Percentiles rank a stretch among this genome's conserved stretches.
Evolutionary conservation across 1,140 invertebrate species (phyloP).

Genomic region (Brachionus manjavacas): DNA sequence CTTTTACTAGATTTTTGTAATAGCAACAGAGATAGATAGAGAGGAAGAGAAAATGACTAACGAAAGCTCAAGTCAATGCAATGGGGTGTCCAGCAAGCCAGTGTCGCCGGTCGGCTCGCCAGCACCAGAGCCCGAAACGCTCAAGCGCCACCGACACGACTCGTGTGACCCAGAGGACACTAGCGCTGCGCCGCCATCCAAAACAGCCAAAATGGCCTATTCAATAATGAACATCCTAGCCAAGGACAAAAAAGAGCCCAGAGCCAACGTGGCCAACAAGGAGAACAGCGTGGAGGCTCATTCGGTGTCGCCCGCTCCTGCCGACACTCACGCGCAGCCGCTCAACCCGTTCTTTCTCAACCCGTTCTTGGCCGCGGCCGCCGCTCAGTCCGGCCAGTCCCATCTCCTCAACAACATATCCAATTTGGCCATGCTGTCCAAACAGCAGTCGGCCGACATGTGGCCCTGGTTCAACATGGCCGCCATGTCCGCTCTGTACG

Average conservation of each 20-base stretch:
- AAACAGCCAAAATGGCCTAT: conserved; percentile 1
- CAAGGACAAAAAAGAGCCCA: background rate
- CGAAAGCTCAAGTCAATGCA: background rate
- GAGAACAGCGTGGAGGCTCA: background rate
- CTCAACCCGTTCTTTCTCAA: background rate
- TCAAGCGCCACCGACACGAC: background rate
- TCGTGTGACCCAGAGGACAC: background rate
- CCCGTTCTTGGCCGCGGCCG: conserved; percentile 5
- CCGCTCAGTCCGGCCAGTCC: background rate
- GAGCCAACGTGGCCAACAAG: background rate
- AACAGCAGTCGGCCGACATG: background rate
- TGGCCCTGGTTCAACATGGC: conserved; percentile 38
- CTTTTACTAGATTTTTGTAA: background rate
- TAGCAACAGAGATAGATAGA: background rate
- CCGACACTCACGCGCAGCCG: background rate
- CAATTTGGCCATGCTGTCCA: background rate
- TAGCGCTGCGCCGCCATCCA: background rate
- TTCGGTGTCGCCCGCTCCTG: background rate
- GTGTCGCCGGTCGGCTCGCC: background rate
- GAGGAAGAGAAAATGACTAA: background rate
- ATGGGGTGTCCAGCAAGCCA: background rate
- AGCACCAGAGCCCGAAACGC: background rate
- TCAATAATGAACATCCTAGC: background rate
- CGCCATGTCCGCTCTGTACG: conserved; percentile 19
- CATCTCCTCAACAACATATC: background rate